phyloP scores from a whole-genome alignment of 1,140 invertebrate species.

The Glomeris maerens region DNA sequence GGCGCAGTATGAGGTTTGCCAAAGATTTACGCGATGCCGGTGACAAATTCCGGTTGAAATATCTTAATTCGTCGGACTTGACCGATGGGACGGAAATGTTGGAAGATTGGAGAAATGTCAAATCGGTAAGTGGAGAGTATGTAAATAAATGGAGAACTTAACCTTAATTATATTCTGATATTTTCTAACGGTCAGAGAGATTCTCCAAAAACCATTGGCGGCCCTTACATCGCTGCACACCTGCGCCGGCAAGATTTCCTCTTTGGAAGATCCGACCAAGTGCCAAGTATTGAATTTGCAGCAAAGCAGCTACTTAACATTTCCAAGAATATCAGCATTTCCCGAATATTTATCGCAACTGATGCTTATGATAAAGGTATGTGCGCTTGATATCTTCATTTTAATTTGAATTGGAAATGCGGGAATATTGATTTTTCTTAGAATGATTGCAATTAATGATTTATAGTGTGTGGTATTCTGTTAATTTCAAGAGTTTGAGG shows the following conservation, averaged over 20 bases:
- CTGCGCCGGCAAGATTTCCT: conserved; percentile 73
- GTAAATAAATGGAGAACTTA: neutral
- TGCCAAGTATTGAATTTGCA: conserved; percentile 54
- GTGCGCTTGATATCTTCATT: conserved; percentile 5
- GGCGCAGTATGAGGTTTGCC: conserved; percentile 83
- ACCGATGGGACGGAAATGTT: conserved; percentile 42
- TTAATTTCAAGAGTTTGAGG: conserved; percentile 35
- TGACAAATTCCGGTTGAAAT: conserved; percentile 47
- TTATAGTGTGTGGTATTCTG: no score
- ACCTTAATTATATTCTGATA: neutral
- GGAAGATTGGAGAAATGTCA: conserved; percentile 36
- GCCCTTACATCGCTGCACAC: conserved; percentile 64
- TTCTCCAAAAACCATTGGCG: conserved; percentile 39
- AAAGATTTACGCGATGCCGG: conserved; percentile 50
- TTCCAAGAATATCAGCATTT: conserved; percentile 43
- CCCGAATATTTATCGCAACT: conserved; percentile 62
- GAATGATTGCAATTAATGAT: conserved; percentile 1
- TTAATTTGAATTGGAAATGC: neutral
- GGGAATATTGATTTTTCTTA: neutral
- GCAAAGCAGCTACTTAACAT: conserved; percentile 50
- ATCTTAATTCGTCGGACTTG: conserved; percentile 52
- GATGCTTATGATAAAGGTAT: conserved; percentile 47
- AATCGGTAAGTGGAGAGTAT: neutral
- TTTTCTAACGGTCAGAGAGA: conserved; percentile 9
- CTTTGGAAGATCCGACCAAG: conserved; percentile 42